These are phyloP conservation scores for Helicolenus hilgendorfi DNA, from an alignment of 2,797 vertebrate species.

Conservation along the genomic window DNA sequence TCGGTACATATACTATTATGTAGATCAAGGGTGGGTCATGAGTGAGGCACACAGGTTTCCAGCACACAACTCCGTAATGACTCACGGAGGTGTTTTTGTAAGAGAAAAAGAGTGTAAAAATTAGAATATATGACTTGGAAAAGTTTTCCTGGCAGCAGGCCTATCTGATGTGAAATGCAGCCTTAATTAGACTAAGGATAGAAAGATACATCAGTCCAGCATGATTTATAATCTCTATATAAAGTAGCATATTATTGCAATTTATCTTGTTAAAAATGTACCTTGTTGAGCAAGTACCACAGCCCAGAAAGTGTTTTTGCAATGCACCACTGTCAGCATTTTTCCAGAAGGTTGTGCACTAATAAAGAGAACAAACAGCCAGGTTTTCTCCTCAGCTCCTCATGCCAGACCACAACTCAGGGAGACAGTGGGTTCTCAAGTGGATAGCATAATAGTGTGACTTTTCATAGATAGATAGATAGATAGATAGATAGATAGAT, in stretches of 20 bases:
- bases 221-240: slow-evolving; percentile 46
- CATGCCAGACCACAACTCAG: slow-evolving; percentile 36
- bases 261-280: slow-evolving; percentile 39
- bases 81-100: not conserved
- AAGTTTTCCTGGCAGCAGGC: not conserved
- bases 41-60: not conserved
- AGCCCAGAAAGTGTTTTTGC: slow-evolving; percentile 51
- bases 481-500: not conserved
- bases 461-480: not conserved
- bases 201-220: slow-evolving; percentile 6
- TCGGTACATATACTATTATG: slow-evolving; percentile 3
- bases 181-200: slow-evolving; percentile 19
- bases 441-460: not conserved
- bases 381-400: slow-evolving; percentile 28
- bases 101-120: not conserved
- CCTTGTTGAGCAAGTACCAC: slow-evolving; percentile 34
- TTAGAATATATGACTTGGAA: not conserved
- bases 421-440: not conserved
- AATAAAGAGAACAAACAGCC: slow-evolving; percentile 63
- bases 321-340: slow-evolving; percentile 58
- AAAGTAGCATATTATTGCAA: slow-evolving; percentile 31
- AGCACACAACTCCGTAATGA: slow-evolving; percentile 24
- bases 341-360: slow-evolving; percentile 33
- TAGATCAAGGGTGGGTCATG: slow-evolving; percentile 25
- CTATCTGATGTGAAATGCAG: slow-evolving; percentile 5